Conservation (phyloP, 1,140 invertebrate species). For the Sminthurinus signatus region DNA sequence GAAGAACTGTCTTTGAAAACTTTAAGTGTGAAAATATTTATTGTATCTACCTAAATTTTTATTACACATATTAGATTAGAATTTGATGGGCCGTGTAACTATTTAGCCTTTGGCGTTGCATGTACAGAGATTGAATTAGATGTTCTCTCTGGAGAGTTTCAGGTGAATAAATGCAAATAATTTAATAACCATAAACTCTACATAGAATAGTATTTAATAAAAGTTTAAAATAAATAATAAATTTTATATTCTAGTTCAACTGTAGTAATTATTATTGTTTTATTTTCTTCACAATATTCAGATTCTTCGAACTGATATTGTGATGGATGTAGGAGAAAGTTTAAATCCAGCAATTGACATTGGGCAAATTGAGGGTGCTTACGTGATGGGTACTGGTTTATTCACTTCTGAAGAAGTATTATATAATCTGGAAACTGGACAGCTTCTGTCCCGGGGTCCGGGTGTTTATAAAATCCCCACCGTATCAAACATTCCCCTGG, state of each 20-base stretch:
- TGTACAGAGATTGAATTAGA: slow-evolving; percentile 78
- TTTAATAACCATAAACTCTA: background rate
- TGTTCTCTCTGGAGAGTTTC: slow-evolving; percentile 78
- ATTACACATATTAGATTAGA: slow-evolving; percentile 52
- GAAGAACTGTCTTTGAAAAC: too few relatives aligned
- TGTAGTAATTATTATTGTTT: background rate
- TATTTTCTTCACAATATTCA: slow-evolving; percentile 36
- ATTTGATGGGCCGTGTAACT: slow-evolving; percentile 59
- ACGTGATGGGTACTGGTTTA: slow-evolving; percentile 60
- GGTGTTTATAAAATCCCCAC: slow-evolving; percentile 62
- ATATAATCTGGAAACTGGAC: slow-evolving; percentile 42
- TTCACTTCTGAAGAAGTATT: slow-evolving; percentile 48
- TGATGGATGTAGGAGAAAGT: slow-evolving; percentile 63
- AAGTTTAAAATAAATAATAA: background rate
- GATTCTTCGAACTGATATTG: slow-evolving; percentile 59
- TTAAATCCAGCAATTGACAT: slow-evolving; percentile 64
- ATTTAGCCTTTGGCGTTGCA: slow-evolving; percentile 73
- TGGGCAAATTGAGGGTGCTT: slow-evolving; percentile 57
- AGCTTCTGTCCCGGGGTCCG: slow-evolving; percentile 54
- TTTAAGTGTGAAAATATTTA: too few relatives aligned
- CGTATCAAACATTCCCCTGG: slow-evolving; percentile 52
- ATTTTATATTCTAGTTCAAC: background rate
- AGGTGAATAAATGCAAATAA: slow-evolving; percentile 47
- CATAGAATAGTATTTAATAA: background rate
- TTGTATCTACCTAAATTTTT: background rate